phyloP scores from a whole-genome alignment of 2,797 vertebrate species.

The Brotula barbata region DNA sequence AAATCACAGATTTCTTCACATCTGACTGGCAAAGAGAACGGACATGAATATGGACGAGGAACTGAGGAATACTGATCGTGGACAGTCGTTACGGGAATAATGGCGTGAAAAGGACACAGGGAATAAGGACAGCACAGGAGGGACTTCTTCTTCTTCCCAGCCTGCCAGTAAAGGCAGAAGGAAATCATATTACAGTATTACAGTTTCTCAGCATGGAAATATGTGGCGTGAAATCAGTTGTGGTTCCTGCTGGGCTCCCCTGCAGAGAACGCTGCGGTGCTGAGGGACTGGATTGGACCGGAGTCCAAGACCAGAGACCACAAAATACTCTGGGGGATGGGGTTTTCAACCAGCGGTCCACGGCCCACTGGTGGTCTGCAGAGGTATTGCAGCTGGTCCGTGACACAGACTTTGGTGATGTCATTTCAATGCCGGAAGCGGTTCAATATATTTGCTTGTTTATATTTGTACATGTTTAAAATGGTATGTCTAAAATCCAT shows the following conservation, averaged over 20 bases:
- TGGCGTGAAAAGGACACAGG: conserved; percentile 12
- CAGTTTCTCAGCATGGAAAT: conserved; percentile 10
- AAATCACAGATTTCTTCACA: not conserved
- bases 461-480: no score
- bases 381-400: no score
- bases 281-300: no score
- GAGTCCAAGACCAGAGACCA: no score
- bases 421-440: no score
- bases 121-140: not conserved
- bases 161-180: conserved; percentile 12
- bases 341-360: no score
- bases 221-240: conserved; percentile 12
- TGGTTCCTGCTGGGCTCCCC: conserved; percentile 13
- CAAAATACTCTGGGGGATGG: no score
- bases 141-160: not conserved
- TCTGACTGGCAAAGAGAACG: conserved; percentile 12
- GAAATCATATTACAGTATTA: conserved; percentile 2
- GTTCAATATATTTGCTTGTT: no score
- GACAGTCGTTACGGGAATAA: conserved; percentile 14
- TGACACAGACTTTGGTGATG: no score
- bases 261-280: not conserved
- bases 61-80: not conserved
- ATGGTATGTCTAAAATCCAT: no score
- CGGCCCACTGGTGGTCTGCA: no score
- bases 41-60: conserved; percentile 1